A percentile compares a stretch with the other conserved stretches of the same genome.
Evolutionary conservation across 1,140 invertebrate species (phyloP).

Genomic region (Hirudo medicinalis): DNA sequence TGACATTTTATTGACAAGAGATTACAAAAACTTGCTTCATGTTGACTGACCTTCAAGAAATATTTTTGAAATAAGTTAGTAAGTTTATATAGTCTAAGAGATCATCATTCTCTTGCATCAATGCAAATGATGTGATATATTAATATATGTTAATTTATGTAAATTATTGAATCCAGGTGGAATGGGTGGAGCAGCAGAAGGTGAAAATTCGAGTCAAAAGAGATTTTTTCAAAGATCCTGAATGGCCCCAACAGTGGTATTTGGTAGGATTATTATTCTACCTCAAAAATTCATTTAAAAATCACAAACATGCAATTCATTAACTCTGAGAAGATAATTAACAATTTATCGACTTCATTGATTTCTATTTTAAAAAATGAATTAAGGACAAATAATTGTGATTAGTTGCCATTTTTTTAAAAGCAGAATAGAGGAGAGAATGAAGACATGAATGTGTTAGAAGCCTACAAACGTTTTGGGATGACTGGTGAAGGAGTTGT

Average conservation of each 20-base stretch:
- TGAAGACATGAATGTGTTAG: constrained; percentile 35
- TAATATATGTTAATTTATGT: too few relatives aligned
- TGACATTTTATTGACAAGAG: too few relatives aligned
- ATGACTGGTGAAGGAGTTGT: constrained; percentile 37
- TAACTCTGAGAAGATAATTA: not conserved
- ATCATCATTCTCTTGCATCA: too few relatives aligned
- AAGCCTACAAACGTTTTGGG: constrained; percentile 39
- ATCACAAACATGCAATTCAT: not conserved
- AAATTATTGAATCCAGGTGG: constrained; percentile 25
- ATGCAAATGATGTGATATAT: too few relatives aligned
- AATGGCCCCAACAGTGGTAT: constrained; percentile 1
- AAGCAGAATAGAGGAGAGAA: not conserved
- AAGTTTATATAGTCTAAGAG: too few relatives aligned
- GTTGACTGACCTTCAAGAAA: too few relatives aligned
- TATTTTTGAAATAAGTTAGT: too few relatives aligned
- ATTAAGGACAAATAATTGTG: not conserved
- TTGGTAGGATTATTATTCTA: not conserved
- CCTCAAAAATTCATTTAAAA: not conserved
- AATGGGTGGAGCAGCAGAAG: constrained; percentile 31
- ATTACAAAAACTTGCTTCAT: too few relatives aligned
- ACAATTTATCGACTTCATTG: not conserved
- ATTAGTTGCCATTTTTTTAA: not conserved
- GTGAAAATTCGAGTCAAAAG: constrained; percentile 30
- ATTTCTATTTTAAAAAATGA: not conserved
- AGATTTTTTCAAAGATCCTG: constrained; percentile 6